Percentiles rank a stretch among this genome's conserved stretches.
Conservation (phyloP, 1,140 invertebrate species). For the Microplitis demolitor region DNA sequence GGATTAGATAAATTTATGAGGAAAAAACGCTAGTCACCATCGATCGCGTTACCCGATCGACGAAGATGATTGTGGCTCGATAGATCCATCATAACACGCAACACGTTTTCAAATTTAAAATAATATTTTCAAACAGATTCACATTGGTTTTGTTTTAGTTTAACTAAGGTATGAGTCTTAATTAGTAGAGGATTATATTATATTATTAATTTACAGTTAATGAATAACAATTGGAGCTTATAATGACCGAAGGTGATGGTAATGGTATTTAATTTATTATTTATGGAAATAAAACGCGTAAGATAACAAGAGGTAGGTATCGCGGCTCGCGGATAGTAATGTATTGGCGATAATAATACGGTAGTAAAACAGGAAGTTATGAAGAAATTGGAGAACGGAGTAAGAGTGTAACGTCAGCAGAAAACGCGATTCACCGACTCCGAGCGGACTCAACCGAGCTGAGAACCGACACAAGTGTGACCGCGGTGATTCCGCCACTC, state of each 20-base stretch:
- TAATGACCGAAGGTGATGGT: no score
- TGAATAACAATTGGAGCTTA: slow-evolving; percentile 3
- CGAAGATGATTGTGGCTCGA: slow-evolving; percentile 5
- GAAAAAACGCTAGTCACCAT: slow-evolving; percentile 14
- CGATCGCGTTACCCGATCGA: slow-evolving; percentile 19
- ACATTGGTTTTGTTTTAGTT: no score
- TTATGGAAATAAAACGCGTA: neutral
- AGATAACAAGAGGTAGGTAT: neutral
- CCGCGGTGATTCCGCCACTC: slow-evolving; percentile 13
- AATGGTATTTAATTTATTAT: neutral
- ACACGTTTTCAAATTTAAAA: neutral
- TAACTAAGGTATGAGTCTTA: no score
- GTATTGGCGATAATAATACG: neutral
- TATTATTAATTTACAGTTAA: slow-evolving; percentile 1
- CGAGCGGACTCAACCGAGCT: slow-evolving; percentile 21
- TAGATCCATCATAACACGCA: slow-evolving; percentile 6
- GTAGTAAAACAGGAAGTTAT: neutral
- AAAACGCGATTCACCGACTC: slow-evolving; percentile 25
- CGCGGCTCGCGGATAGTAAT: neutral
- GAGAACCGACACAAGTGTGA: slow-evolving; percentile 24
- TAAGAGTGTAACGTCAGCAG: slow-evolving; percentile 24
- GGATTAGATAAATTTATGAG: neutral
- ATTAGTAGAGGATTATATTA: no score
- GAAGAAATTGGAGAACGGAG: neutral
- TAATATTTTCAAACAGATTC: neutral